Percentiles rank a stretch among this genome's conserved stretches.
phyloP scores from a whole-genome alignment of 1,140 invertebrate genomes.

The Ladona fulva region DNA sequence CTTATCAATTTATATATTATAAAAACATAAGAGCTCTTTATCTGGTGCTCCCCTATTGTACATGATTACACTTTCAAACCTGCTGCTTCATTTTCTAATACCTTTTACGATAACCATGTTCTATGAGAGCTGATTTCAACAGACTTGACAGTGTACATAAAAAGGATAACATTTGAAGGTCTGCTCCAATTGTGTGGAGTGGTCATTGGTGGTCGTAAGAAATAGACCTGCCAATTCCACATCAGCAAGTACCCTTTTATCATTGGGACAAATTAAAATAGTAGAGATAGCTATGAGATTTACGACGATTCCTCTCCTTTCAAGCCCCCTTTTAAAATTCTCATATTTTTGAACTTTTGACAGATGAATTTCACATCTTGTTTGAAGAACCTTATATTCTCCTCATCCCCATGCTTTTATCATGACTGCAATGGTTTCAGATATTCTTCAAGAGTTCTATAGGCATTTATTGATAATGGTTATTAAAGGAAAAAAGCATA shows the following conservation, averaged over 20 bases:
- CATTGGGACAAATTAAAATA: conserved; percentile 10
- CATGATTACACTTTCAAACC: conserved; percentile 3
- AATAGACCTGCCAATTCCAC: neutral
- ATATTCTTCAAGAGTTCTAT: conserved; percentile 10
- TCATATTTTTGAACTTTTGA: conserved; percentile 10
- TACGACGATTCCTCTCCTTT: neutral
- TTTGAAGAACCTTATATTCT: neutral
- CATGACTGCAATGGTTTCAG: conserved; percentile 8
- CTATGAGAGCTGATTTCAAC: neutral
- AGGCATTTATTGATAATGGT: conserved; percentile 10
- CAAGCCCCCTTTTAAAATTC: neutral
- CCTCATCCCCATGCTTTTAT: conserved; percentile 7
- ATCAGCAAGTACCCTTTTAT: conserved; percentile 9
- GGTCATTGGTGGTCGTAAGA: neutral
- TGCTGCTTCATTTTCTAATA: conserved; percentile 7
- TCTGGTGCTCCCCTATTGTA: conserved; percentile 3
- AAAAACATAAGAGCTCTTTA: neutral
- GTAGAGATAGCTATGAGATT: neutral
- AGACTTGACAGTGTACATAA: neutral
- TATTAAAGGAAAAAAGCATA: conserved; percentile 9
- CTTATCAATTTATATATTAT: neutral
- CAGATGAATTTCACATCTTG: conserved; percentile 9
- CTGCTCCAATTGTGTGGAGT: conserved; percentile 3
- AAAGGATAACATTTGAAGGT: neutral
- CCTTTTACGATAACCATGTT: conserved; percentile 5